Conservation (phyloP, 2,113 vertebrate species). For the Nannospalax galili region DNA sequence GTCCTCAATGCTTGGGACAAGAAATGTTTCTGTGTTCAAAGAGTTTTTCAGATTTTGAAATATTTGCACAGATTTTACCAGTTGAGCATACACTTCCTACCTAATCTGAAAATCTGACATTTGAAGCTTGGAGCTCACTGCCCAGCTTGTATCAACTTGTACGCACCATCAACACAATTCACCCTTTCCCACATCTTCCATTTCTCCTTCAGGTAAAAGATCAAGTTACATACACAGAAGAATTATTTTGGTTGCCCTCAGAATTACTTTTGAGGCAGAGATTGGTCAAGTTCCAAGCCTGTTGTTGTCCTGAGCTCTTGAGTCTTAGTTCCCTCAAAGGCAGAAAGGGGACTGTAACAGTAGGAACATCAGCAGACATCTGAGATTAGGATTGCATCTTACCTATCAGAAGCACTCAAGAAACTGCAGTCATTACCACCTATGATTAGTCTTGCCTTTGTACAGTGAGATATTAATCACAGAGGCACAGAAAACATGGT, state of each 20-base stretch:
- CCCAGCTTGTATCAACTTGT: not conserved
- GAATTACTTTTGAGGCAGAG: not conserved
- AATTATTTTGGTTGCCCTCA: not conserved
- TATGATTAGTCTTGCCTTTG: not conserved
- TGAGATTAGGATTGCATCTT: not conserved
- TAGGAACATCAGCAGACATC: not conserved
- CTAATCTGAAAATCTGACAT: not conserved
- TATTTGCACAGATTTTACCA: not conserved
- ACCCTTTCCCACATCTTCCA: not conserved
- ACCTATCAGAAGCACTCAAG: not conserved
- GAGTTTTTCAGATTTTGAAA: not conserved
- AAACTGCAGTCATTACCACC: not conserved
- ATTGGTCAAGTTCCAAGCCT: not conserved
- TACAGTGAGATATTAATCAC: not conserved
- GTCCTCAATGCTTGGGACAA: not conserved
- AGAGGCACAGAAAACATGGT: not conserved
- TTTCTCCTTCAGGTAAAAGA: not conserved
- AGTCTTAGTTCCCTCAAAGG: not conserved
- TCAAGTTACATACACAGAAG: not conserved
- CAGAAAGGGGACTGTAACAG: not conserved
- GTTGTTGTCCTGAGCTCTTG: not conserved
- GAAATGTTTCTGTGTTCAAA: not conserved
- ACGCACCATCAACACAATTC: not conserved
- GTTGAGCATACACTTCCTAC: not conserved
- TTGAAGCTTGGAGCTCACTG: not conserved